Evolutionary conservation across 2,888 invertebrate genomes (phyloP), one percentile per base, ranked within the genome.

Genomic region (Drosophila acutilabella): DNA sequence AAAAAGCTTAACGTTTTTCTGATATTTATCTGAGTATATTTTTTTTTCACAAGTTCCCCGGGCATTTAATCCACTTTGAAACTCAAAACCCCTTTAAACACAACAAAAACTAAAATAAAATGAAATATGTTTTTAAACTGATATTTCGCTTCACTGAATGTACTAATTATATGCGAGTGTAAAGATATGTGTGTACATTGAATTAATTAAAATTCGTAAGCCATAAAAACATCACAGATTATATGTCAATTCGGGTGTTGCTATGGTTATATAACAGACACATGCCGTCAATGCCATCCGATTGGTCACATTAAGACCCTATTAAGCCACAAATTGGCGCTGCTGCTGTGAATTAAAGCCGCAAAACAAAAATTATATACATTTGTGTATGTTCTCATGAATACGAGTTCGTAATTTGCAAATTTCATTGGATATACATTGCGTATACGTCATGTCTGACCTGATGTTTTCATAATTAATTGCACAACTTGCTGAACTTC

Each of bases 401-500:
- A 30, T 16, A 16, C 30, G 26, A 26, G 8, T 8, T 36, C 13
- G 18, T 1, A 36, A 13, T 6, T 13, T 16, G 30, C 18, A 18
- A 42, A 59, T 23, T 8, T 8, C 11, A 44, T 13, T 53, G 33
- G 16, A 38, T 51, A 52, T 45, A 54, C 13, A 71, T 80, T 66
- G 67, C 66, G 74, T 65, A 81, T 71, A 70, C 74, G 75, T 20
- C 54, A 26, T 3, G 60, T 66, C 57, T 40, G 11, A n/a, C 18
- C 53, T 42, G 53, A 38, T 48, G 62, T 47, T 68, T 70, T 59
- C 67, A 76, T 80, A 84, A 84, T 80, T 82, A 81, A 81, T 79
- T 56, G 60, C 68, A 57, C 60, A 64, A 56, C 73, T 68, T 71
- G 71, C 61, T 71, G 66, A 81, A 64, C 56, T 80, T 74, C 51